A percentile compares a stretch with the other conserved stretches of the same genome.
phyloP scores from a whole-genome alignment of 2,113 vertebrate genomes.

The Triplophysa tibetana region DNA sequence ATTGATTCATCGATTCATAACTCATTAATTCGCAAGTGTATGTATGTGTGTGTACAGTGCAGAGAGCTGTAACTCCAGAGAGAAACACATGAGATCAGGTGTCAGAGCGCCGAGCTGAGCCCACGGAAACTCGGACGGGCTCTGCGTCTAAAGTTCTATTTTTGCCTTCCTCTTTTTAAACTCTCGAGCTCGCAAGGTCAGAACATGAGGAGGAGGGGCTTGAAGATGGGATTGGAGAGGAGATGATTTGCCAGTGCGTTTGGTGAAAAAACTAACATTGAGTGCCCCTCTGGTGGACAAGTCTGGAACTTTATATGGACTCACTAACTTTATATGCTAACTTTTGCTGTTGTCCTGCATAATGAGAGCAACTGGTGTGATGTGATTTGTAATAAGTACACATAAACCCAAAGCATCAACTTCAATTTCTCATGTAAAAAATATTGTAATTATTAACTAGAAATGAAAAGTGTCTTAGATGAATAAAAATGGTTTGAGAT shows the following conservation, averaged over 20 bases:
- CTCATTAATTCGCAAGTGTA: background rate
- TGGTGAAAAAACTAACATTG: background rate
- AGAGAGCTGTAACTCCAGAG: conserved; percentile 54
- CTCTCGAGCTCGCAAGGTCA: conserved; percentile 51
- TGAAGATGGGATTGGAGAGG: background rate
- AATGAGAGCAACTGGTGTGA: background rate
- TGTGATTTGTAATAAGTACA: background rate
- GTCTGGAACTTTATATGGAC: background rate
- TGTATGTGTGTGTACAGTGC: conserved; percentile 7
- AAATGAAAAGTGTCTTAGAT: no score
- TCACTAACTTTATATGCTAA: no score
- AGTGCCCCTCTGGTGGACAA: background rate
- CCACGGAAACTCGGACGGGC: conserved; percentile 50
- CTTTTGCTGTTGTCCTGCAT: background rate
- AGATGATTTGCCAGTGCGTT: background rate
- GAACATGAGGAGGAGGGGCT: conserved; percentile 13
- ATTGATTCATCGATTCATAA: background rate
- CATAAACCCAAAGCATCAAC: no score
- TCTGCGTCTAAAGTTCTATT: conserved; percentile 60
- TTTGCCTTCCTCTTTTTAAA: conserved; percentile 46
- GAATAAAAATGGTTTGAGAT: no score
- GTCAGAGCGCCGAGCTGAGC: conserved; percentile 63
- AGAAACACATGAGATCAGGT: conserved; percentile 71
- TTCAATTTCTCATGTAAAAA: background rate
- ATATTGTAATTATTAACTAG: no score